Evolutionary conservation across 2,113 vertebrate species (phyloP).

Genomic region (Myotis yumanensis): DNA sequence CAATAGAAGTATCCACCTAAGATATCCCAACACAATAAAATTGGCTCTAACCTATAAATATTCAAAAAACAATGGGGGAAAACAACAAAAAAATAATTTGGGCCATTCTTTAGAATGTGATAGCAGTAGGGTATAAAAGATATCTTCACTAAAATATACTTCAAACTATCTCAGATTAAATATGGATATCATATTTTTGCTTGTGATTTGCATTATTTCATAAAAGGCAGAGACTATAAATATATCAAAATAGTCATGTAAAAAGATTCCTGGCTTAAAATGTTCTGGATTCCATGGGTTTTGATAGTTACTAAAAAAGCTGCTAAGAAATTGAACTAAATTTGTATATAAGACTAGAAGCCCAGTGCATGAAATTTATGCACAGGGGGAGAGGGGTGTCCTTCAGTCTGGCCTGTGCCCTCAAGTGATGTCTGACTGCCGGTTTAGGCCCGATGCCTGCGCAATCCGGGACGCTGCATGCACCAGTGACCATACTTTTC

Average conservation of each 20-base stretch:
- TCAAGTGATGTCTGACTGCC: too few species aligned
- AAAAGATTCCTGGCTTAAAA: background rate
- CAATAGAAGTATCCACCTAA: slow-evolving; percentile 8
- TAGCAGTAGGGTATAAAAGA: background rate
- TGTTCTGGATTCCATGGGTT: background rate
- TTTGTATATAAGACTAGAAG: background rate
- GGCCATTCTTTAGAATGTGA: background rate
- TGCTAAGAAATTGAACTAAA: slow-evolving; percentile 29
- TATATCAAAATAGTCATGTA: background rate
- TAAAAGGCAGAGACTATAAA: background rate
- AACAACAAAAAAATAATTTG: background rate
- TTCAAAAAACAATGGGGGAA: background rate
- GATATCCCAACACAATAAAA: slow-evolving; percentile 11
- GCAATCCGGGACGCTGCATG: too few species aligned
- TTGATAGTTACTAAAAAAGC: slow-evolving; percentile 5
- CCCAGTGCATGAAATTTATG: too few species aligned
- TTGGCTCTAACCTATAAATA: background rate
- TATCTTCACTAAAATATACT: background rate
- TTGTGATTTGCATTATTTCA: background rate
- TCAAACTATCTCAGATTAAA: background rate
- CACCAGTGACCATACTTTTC: too few species aligned
- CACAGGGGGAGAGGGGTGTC: too few species aligned
- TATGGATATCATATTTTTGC: background rate
- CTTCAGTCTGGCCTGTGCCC: too few species aligned
- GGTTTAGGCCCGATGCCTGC: too few species aligned